Evolutionary conservation across 2,113 vertebrate genomes (phyloP).

Genomic region (Danionella cerebrum): DNA sequence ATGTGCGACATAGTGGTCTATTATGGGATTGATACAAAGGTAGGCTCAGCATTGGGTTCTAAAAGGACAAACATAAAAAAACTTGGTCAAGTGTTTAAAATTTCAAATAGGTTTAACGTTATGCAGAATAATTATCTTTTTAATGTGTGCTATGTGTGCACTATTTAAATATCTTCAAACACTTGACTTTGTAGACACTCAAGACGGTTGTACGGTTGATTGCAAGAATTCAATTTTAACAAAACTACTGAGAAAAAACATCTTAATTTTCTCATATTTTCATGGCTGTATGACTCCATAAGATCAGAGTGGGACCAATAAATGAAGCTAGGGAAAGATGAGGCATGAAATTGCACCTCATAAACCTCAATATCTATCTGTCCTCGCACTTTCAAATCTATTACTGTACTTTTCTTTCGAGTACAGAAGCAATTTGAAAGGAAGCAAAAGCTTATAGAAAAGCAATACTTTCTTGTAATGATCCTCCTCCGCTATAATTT

Average conservation of each 20-base stretch:
- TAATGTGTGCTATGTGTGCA: too few relatives aligned
- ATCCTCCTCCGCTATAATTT: background rate
- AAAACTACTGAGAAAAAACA: too few relatives aligned
- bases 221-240: too few relatives aligned
- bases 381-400: background rate
- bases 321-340: constrained; percentile 39
- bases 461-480: background rate
- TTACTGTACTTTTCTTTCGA: background rate
- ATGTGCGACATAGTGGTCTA: background rate
- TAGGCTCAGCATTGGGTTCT: background rate
- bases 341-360: constrained; percentile 20
- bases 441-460: background rate
- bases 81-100: background rate
- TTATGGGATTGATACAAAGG: background rate
- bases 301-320: constrained; percentile 37
- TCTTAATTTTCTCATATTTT: too few relatives aligned
- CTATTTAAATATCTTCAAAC: too few relatives aligned
- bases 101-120: too few relatives aligned
- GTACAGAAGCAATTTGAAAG: background rate
- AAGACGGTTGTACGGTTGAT: too few relatives aligned
- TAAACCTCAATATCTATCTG: background rate
- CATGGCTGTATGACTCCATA: constrained; percentile 3
- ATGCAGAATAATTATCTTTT: constrained; percentile 11
- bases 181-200: too few relatives aligned
- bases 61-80: background rate